Evolutionary conservation across 2,888 invertebrate genomes (phyloP).

Genomic region (Spodoptera exigua): DNA sequence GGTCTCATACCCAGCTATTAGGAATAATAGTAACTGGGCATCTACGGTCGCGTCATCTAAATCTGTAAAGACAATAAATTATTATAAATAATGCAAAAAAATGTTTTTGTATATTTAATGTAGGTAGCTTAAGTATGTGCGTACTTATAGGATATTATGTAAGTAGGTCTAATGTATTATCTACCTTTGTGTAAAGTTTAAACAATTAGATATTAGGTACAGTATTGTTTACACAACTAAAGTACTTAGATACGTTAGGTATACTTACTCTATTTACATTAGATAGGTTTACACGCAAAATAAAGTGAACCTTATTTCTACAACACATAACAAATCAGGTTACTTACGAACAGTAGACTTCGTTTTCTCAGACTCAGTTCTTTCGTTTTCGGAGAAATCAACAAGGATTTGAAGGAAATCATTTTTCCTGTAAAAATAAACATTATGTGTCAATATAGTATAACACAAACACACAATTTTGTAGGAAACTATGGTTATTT

Average conservation of each 20-base stretch:
- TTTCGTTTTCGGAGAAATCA: constrained; percentile 81
- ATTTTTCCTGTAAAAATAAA: constrained; percentile 73
- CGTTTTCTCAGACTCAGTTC: constrained; percentile 59
- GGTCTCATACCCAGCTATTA: constrained; percentile 90
- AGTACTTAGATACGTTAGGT: no score
- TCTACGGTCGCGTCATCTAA: constrained; percentile 87
- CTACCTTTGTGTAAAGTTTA: no score
- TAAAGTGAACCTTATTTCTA: not conserved
- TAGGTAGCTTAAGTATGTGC: no score
- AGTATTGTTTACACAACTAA: no score
- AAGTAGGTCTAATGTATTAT: no score
- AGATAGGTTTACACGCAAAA: no score
- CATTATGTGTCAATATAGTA: not conserved
- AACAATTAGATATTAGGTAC: no score
- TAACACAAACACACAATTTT: not conserved
- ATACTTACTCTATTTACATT: not conserved
- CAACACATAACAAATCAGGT: not conserved
- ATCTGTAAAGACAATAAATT: constrained; percentile 67
- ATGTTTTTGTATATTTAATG: no score
- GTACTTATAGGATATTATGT: no score
- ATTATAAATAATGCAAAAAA: no score
- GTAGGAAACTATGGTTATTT: no score
- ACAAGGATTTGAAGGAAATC: constrained; percentile 86
- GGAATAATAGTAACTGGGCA: constrained; percentile 89
- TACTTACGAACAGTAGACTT: constrained; percentile 67